phyloP scores from a whole-genome alignment of 2,113 vertebrate genomes.

The Ellobius talpinus region DNA sequence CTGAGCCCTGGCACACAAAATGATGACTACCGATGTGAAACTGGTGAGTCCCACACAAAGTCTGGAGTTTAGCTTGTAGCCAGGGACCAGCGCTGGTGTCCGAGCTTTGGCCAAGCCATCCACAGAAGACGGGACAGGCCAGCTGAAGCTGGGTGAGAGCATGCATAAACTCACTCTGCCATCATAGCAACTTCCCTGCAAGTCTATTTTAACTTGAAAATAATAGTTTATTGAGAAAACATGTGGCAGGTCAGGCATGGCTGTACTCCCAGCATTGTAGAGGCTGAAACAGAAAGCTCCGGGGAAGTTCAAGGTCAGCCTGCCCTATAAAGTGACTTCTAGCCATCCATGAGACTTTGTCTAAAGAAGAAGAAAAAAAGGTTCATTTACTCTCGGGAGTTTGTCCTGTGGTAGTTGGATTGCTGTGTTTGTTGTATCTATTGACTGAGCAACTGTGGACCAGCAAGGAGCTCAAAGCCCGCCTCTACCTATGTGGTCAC shows the following conservation, averaged over 20 bases:
- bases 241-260: no score
- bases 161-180: background rate
- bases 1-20: background rate
- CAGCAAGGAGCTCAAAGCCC: background rate
- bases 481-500: background rate
- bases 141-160: background rate
- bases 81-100: background rate
- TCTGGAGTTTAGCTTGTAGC: background rate
- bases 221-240: background rate
- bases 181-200: background rate
- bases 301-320: no score
- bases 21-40: background rate
- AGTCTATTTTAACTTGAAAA: background rate
- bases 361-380: no score
- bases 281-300: background rate
- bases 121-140: background rate
- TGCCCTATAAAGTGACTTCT: background rate
- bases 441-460: background rate
- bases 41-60: background rate
- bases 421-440: background rate
- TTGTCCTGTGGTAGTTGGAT: no score
- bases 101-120: background rate
- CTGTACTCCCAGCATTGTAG: no score
- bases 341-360: background rate
- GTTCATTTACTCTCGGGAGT: background rate